Base-by-base conservation (phyloP, 2,113 vertebrate genomes). In the Mohoua ochrocephala region DNA sequence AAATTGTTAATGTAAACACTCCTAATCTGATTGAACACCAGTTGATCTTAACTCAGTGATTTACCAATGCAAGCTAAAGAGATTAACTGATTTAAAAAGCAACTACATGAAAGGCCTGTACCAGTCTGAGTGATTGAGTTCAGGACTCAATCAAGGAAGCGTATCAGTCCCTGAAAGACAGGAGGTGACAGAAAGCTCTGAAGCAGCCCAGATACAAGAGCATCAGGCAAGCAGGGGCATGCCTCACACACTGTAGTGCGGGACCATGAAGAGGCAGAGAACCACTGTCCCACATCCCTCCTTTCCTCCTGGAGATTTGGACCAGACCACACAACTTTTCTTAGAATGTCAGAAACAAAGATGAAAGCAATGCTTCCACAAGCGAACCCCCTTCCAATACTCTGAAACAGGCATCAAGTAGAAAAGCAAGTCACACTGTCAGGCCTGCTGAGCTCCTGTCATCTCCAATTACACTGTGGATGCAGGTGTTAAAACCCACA, bases 51-150 rank as follows among this genome's bases (percentile, higher is more conserved):
- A 95, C 57, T 84, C 82, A 39, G 54, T 31, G 82, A 86, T 86
- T 86, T 81, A 88, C 76, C 56, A 95, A 60, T 37, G 54, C 54
- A 60, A 88, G 63, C 63, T 83, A 70, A 95, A 86, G 85, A 64
- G 92, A 96, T 96, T 94, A 96, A 83, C 78, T 12, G 64, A 88
- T 89, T 92, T 94, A 78, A 75, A 92, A 91, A 91, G 63, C 79
- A 92, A 15, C 93, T 84, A 42, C 10, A 1, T 80, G 77, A 65
- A 93, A 85, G 75, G 54, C 35, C 84, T 86, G 85, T 74, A 87
- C 75, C 67, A 83, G 39, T 93, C 6, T 22, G 75, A 84, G 54
- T 35, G 47, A 74, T 0, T 63, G 73, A 81, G 91, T 24, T 84
- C 54, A 74, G 27, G 52, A 78, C 44, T 91, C n/a, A n/a, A n/a